Conservation (phyloP, 2,797 vertebrate species). For the Macropus fuliginosus region DNA sequence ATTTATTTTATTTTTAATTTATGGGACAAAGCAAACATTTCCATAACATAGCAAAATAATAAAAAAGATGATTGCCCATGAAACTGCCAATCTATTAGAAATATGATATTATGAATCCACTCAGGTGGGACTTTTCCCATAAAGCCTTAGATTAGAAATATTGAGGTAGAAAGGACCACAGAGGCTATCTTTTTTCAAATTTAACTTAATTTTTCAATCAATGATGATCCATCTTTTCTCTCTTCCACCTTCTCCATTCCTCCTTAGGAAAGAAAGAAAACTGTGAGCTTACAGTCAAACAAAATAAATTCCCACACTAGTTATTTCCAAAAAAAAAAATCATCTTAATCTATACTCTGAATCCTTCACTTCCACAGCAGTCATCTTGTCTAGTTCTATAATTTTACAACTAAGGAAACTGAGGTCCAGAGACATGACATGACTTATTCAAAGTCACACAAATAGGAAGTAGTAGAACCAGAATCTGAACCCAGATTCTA, state of each 20-base stretch:
- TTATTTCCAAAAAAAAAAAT: neutral
- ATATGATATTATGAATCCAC: neutral
- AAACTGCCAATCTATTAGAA: too few relatives aligned
- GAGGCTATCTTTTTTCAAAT: neutral
- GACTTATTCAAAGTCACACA: neutral
- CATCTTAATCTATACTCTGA: neutral
- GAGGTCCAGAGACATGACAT: neutral
- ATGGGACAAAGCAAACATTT: too few relatives aligned
- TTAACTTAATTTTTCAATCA: neutral
- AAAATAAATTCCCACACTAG: neutral
- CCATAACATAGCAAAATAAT: too few relatives aligned
- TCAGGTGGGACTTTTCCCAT: neutral
- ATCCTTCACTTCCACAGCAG: neutral
- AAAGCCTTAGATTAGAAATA: neutral
- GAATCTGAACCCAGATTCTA: too few relatives aligned
- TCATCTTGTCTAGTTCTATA: neutral
- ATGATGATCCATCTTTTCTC: neutral
- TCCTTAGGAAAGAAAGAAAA: neutral
- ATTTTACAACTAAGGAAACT: neutral
- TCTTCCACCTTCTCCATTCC: neutral
- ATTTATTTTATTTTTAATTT: too few relatives aligned
- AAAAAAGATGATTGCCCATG: too few relatives aligned
- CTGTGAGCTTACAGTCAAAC: neutral
- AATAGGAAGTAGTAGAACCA: neutral
- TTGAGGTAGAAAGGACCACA: neutral